Evolutionary conservation across 2,797 vertebrate genomes (phyloP).

Genomic region (Crypturellus tataupa): DNA sequence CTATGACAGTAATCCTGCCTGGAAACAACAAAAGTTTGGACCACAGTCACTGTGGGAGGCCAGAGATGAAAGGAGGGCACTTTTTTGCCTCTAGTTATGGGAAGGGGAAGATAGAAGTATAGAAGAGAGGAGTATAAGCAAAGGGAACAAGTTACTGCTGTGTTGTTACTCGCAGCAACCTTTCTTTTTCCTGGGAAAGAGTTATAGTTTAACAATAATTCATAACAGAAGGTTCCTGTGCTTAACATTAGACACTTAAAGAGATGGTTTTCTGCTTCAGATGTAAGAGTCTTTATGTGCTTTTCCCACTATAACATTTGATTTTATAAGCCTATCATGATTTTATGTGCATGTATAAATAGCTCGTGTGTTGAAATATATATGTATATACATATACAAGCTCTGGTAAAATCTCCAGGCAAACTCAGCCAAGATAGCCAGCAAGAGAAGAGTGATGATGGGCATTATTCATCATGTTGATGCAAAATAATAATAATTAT

Average conservation of each 20-base stretch:
- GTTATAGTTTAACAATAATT: not conserved
- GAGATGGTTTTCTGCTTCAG: conserved; percentile 9
- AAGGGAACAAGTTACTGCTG: not conserved
- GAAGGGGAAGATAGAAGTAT: not conserved
- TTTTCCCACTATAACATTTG: not conserved
- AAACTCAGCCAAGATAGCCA: not conserved
- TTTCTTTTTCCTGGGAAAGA: conserved; percentile 1
- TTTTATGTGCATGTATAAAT: conserved; percentile 27
- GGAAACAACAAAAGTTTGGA: conserved; percentile 24
- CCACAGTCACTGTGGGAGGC: not conserved
- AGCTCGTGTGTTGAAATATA: not conserved
- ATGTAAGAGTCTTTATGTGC: not conserved
- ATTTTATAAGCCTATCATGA: not conserved
- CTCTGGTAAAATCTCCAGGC: not conserved
- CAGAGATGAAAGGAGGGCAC: not conserved
- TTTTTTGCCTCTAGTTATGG: not conserved
- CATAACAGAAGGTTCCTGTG: not conserved
- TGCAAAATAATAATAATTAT: not conserved
- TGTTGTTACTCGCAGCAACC: not conserved
- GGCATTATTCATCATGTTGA: not conserved
- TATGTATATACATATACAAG: not conserved
- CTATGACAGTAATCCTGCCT: not conserved
- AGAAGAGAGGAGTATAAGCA: not conserved
- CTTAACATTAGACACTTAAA: not conserved
- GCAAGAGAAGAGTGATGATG: not conserved